Conservation (phyloP, 2,888 invertebrate genomes). For the Ornithoptera priamus region DNA sequence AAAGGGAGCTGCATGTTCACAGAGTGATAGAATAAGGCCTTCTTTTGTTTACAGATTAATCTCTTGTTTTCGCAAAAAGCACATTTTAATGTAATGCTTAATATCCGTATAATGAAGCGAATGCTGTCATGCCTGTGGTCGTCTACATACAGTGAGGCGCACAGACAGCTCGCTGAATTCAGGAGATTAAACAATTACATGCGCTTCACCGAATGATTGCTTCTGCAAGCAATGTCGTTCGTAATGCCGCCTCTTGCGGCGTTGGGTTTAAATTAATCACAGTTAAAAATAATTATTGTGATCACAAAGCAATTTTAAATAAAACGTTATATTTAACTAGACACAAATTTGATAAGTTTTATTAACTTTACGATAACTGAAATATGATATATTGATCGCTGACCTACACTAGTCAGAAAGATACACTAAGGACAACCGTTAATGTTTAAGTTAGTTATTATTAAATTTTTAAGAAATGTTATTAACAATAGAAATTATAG, state of each 20-base stretch:
- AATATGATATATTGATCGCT: too few relatives aligned
- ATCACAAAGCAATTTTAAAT: not conserved
- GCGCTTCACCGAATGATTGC: conserved; percentile 21
- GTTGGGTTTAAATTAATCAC: not conserved
- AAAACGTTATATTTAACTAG: not conserved
- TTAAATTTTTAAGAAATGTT: too few relatives aligned
- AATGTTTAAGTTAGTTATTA: too few relatives aligned
- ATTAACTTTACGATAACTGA: too few relatives aligned
- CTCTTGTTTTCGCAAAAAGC: not conserved
- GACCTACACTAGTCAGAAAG: too few relatives aligned
- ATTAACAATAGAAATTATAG: too few relatives aligned
- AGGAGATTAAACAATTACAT: conserved; percentile 26
- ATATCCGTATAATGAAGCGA: conserved; percentile 7
- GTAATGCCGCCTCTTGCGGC: not conserved
- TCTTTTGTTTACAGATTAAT: too few relatives aligned
- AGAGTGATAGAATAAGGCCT: too few relatives aligned
- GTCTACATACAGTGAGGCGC: conserved; percentile 1
- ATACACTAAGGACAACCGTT: too few relatives aligned
- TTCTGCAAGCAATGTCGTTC: conserved; percentile 24
- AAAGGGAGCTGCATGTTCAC: too few relatives aligned
- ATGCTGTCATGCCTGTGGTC: conserved; percentile 6
- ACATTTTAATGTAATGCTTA: conserved; percentile 2
- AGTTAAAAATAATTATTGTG: not conserved
- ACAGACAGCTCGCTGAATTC: conserved; percentile 22
- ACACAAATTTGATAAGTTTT: too few relatives aligned